Evolutionary conservation across 2,113 vertebrate genomes (phyloP), one percentile per base, ranked within the genome.

Genomic region (Heterotis niloticus): DNA sequence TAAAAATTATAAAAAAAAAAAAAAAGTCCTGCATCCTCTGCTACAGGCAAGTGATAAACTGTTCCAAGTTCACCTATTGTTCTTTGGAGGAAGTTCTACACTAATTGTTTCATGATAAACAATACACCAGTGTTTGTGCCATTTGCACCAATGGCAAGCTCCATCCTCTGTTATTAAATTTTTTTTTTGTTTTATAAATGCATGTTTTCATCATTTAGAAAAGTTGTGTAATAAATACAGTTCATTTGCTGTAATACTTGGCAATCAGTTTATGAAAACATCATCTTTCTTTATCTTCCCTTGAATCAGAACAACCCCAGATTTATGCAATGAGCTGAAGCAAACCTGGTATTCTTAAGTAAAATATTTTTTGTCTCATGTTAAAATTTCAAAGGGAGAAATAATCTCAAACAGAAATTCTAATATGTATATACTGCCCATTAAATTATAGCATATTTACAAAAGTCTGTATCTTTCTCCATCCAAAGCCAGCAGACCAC

Each of bases 81-180:
- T 80, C 79, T 68, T 1, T 14, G 57, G 52, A 80, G 79, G 79
- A 80, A 80, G 79, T 76, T 62, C 44, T n/a, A 23, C 56, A 68
- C 62, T 76, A 65, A 80, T 24, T 80, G 71, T 68, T 23, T 54
- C 67, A 73, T 13, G 62, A 59, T 26, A 57, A 75, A 80, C 64
- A 74, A 75, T 75, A 64, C 5, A n/a, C 54, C 54, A 62, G n/a
- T 80, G 64, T 80, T 80, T 62, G 70, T 44, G 71, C 52, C 60
- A 28, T 59, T 16, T 23, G 26, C 29, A 64, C 51, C 26, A 67
- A 26, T 44, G 20, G 34, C 17, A 71, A 28, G 18, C 74, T 62
- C 59, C 74, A 60, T 57, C 74, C 74, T 64, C 18, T 28, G 12
- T n/a, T 17, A 74, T 57, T 23, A 24, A 54, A 57, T n/a, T 74